These are phyloP conservation scores for Acrobasis repandana DNA, from an alignment of 2,888 invertebrate genomes.

Conservation along the genomic window DNA sequence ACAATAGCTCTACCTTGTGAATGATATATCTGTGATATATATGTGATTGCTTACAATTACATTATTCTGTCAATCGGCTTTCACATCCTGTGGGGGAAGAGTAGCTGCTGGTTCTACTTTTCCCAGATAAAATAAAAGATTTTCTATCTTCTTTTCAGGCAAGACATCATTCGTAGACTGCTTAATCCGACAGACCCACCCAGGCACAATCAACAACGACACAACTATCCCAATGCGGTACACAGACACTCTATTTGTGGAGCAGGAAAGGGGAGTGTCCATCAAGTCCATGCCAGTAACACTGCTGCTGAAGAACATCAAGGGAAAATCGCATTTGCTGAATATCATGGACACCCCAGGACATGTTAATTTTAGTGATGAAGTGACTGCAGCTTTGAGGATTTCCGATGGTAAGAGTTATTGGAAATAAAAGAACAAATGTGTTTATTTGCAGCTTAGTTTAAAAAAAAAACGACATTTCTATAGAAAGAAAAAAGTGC, in stretches of 20 bases:
- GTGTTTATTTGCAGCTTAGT: too few species aligned
- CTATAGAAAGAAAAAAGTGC: too few species aligned
- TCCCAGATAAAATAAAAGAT: constrained; percentile 1
- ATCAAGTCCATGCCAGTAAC: constrained; percentile 98
- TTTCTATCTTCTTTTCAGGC: constrained; percentile 49
- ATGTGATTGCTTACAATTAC: too few species aligned
- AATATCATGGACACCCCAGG: constrained; percentile 99
- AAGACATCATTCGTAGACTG: constrained; percentile 99
- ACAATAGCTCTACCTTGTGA: too few species aligned
- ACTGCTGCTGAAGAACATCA: constrained; percentile 94
- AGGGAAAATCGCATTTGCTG: constrained; percentile 97
- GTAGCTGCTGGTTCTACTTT: too few species aligned
- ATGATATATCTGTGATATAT: too few species aligned
- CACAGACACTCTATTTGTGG: constrained; percentile 98
- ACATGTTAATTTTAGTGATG: constrained; percentile 99
- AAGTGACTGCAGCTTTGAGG: constrained; percentile 98
- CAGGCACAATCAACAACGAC: constrained; percentile 89
- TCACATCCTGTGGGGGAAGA: too few species aligned
- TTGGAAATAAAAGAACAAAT: too few species aligned
- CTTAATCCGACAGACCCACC: constrained; percentile 98
- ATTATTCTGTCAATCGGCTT: too few species aligned
- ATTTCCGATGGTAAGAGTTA: constrained; percentile 85
- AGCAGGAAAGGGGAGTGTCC: constrained; percentile 98
- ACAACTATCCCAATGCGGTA: constrained; percentile 92
- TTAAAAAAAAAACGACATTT: too few species aligned